Evolutionary conservation across 2,888 invertebrate species (phyloP), one percentile per base, ranked within the genome.

Genomic region (Philereme transversata): DNA sequence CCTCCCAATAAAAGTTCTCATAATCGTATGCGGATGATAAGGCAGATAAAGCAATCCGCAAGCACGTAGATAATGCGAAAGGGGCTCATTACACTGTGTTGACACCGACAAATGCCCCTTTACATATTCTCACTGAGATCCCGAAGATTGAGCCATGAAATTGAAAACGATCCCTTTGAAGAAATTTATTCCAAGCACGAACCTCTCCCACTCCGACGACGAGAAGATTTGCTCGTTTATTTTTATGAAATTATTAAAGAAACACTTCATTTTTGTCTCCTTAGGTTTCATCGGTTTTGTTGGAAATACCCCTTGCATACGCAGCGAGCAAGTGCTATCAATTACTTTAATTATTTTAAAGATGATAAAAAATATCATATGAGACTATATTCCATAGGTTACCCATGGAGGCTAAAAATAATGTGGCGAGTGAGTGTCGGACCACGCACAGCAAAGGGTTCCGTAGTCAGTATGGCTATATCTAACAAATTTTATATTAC

Each of bases 61-160:
- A 81, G 83, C 86, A 85, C 84, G 83, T 85, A 79, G 81, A 79
- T 89, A 87, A 88, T 88, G 82, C 83, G 81, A 82, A 81, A 82
- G 79, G 78, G 86, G 83, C 89, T 90, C 90, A 90, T 91, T 90
- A 91, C 86, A 87, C 78, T 81, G 87, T 90, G 90, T 90, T 90
- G 90, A 90, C 90, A 88, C 86, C 89, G 88, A 90, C 89, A 90
- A 90, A 90, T 90, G 90, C 87, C 90, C 90, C 83, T 90, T 90
- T 90, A 90, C 90, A 89, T 90, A 90, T 88, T 90, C 90, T 84
- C 86, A 81, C 84, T 82, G 84, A 90, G 90, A 88, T 90, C 84
- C 88, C 88, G 86, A 89, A 90, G 90, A 92, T 91, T 89, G 89
- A 92, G 90, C 90, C 90, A 89, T 91, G 90, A 89, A 92, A 90